A percentile compares a stretch with the other conserved stretches of the same genome.
phyloP scores from a whole-genome alignment of 2,888 invertebrate species.

The Andricus curvator region DNA sequence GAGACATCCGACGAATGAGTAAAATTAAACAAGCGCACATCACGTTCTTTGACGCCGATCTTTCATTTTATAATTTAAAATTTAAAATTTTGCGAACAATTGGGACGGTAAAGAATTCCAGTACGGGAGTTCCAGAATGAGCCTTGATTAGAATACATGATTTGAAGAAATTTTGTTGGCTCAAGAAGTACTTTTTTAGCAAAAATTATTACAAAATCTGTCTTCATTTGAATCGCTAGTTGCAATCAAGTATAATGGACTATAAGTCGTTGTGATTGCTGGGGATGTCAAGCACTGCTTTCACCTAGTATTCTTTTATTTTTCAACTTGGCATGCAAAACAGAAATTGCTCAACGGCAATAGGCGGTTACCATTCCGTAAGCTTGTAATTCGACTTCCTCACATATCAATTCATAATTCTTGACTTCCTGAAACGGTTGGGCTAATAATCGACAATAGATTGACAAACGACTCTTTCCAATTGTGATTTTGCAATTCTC shows the following conservation, averaged over 20 bases:
- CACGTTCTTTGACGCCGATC: not conserved
- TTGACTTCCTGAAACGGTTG: not conserved
- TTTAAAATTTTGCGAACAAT: not conserved
- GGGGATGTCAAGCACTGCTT: constrained; percentile 32
- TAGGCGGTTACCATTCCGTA: constrained; percentile 20
- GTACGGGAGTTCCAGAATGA: not conserved
- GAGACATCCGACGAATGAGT: not conserved
- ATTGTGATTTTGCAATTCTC: not conserved
- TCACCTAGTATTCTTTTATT: constrained; percentile 28
- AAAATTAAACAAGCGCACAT: constrained; percentile 15
- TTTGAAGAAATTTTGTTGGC: not conserved
- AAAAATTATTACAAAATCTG: too few relatives aligned
- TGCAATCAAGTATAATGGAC: constrained; percentile 10
- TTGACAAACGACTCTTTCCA: not conserved
- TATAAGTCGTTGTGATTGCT: constrained; percentile 8
- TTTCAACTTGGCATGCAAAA: constrained; percentile 17
- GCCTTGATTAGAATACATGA: not conserved
- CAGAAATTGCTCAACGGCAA: constrained; percentile 21
- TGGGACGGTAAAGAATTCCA: not conserved
- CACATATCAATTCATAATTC: constrained; percentile 11
- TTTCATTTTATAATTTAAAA: not conserved
- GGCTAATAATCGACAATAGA: not conserved
- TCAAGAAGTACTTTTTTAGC: too few relatives aligned
- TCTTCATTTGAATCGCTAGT: not conserved
- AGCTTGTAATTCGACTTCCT: constrained; percentile 22